Evolutionary conservation across 2,113 vertebrate species (phyloP).

Genomic region (Heterotilapia buettikoferi): DNA sequence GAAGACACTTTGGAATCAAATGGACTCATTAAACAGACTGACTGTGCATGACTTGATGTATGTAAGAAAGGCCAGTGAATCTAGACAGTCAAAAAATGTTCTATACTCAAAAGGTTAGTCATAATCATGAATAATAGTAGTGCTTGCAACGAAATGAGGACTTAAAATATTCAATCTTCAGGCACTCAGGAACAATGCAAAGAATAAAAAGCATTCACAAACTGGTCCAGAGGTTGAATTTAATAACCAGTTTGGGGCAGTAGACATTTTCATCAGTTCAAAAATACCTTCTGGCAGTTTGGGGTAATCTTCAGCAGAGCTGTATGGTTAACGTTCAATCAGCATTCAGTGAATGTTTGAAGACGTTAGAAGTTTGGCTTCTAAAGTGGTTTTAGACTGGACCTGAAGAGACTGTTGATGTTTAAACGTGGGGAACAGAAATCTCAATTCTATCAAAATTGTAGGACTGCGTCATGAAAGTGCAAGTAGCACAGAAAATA

Average conservation of each 20-base stretch:
- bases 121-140: neutral
- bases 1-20: neutral
- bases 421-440: neutral
- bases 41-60: neutral
- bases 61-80: neutral
- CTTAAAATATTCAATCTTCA: neutral
- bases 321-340: neutral
- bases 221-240: neutral
- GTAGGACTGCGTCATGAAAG: neutral
- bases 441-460: neutral
- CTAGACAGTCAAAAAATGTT: neutral
- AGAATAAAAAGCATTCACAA: neutral
- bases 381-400: neutral
- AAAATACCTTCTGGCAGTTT: neutral
- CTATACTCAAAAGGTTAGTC: neutral
- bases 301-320: neutral
- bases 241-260: neutral
- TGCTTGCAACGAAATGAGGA: neutral
- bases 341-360: neutral
- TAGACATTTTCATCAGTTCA: neutral
- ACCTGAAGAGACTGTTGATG: neutral
- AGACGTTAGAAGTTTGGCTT: neutral
- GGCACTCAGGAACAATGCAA: neutral
- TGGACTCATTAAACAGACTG: neutral
- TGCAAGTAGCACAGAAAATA: neutral